These are phyloP conservation scores for Ptychadena robeensis DNA, from an alignment of 2,797 vertebrate species.

Conservation along the genomic window DNA sequence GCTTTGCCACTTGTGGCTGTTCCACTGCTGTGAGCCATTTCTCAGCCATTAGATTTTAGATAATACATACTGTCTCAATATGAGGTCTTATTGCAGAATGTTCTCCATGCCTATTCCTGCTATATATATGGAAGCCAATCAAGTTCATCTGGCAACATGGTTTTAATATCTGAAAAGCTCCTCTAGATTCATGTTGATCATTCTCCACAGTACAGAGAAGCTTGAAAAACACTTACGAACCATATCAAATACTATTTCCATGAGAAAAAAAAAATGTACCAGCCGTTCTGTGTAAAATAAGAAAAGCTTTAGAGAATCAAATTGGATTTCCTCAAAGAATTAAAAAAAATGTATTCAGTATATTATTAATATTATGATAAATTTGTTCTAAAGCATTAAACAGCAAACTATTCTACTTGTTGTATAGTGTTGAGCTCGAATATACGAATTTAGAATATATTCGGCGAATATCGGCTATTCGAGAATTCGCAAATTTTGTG, in stretches of 20 bases:
- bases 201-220: background rate
- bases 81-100: conserved; percentile 15
- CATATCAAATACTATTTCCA: background rate
- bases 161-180: background rate
- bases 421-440: no score
- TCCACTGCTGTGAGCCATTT: conserved; percentile 30
- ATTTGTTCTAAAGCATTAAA: background rate
- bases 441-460: no score
- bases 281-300: background rate
- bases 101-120: background rate
- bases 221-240: background rate
- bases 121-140: background rate
- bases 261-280: background rate
- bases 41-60: conserved; percentile 43
- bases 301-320: no score
- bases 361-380: background rate
- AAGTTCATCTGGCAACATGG: background rate
- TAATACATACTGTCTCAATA: conserved; percentile 33
- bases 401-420: no score
- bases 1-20: conserved; percentile 60
- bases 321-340: background rate
- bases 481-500: no score
- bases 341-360: background rate
- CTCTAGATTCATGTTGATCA: background rate
- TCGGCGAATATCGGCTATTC: no score